phyloP scores from a whole-genome alignment of 2,888 invertebrate species.

The Papilio protenor region DNA sequence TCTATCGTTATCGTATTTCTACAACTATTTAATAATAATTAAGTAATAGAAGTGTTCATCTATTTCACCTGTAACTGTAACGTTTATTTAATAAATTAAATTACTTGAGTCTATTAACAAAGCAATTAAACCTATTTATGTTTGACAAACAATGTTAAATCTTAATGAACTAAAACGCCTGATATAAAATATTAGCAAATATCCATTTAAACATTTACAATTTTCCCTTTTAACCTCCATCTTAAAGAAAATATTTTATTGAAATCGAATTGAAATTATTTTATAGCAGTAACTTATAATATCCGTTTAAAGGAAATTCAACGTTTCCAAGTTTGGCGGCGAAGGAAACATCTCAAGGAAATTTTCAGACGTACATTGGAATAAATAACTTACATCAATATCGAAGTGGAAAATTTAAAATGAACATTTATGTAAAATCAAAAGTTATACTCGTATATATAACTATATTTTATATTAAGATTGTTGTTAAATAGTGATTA shows the following conservation, averaged over 20 bases:
- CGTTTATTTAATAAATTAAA: neutral
- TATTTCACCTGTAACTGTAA: neutral
- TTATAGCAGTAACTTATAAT: slow-evolving; percentile 2
- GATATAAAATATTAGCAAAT: slow-evolving; percentile 1
- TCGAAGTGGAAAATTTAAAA: neutral
- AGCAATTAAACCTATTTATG: neutral
- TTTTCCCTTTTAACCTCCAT: neutral
- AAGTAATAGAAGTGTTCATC: too few relatives aligned
- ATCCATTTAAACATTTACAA: neutral
- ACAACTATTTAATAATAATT: too few relatives aligned
- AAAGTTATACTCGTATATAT: too few relatives aligned
- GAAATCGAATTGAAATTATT: neutral
- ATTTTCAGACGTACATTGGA: slow-evolving; percentile 6
- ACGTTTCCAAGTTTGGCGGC: slow-evolving; percentile 19
- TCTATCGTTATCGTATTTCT: too few relatives aligned
- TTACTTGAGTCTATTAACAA: neutral
- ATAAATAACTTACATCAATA: neutral
- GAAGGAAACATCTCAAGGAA: slow-evolving; percentile 23
- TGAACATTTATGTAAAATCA: neutral
- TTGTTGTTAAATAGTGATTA: too few relatives aligned
- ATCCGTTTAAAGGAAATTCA: slow-evolving; percentile 20
- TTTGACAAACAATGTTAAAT: neutral
- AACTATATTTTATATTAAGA: too few relatives aligned
- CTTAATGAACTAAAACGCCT: slow-evolving; percentile 1
- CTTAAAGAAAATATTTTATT: neutral